Evolutionary conservation across 2,113 vertebrate species (phyloP), one percentile per base, ranked within the genome.

Genomic region (Nycticryphes semicollaris): DNA sequence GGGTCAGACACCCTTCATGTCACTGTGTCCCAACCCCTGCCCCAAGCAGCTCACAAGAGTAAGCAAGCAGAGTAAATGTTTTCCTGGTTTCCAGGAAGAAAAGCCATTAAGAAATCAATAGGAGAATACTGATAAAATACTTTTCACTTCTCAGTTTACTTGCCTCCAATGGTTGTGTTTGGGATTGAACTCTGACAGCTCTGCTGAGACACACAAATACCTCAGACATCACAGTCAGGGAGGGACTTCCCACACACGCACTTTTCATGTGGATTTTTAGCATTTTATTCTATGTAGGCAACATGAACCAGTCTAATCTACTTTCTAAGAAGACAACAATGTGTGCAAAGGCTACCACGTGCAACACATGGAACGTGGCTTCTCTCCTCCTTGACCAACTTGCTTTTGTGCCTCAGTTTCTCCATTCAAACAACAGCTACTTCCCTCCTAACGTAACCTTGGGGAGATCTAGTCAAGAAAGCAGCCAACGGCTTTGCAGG

Each of bases 101-200:
- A 91, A 95, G 70, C 82, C 94, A 95, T 97, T 95, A 96, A 96
- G 93, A 91, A 90, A 95, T 97, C 95, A 67, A 97, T 95, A 96
- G 16, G 31, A 79, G 90, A 90, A 95, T 68, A 77, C 87, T 95
- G 91, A 96, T 83, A 94, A 95, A 97, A 93, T 82, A 85, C 78
- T 88, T 91, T 90, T 72, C 51, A 33, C 63, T 62, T 80, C 87
- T 85, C 87, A 41, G 1, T 89, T 79, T 83, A 76, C 78, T 53
- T 66, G 74, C 63, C 50, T 91, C 57, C 87, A 19, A 39, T 1
- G 54, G 54, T 0, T 54, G 72, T 5, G 54, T 50, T 83, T 4
- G 21, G 54, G 67, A 76, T 88, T 94, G 90, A 76, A 73, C 81
- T 83, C 76, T 60, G 69, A 37, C 93, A 93, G 87, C 56, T 77